phyloP scores from a whole-genome alignment of 2,888 invertebrate species.

The Cephonodes hylas region DNA sequence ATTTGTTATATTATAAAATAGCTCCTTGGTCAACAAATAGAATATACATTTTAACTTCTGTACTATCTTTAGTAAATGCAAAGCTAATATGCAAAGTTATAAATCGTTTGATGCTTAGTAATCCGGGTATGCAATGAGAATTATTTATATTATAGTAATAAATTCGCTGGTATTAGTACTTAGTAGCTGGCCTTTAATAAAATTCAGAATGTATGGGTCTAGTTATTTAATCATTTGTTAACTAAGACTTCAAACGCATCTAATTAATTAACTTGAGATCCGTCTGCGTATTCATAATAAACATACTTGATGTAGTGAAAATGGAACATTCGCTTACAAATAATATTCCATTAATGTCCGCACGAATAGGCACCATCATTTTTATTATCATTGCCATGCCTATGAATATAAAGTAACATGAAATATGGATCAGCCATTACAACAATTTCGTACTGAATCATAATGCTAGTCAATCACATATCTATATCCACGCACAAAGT shows the following conservation, averaged over 20 bases:
- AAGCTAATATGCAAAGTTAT: not conserved
- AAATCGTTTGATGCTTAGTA: not conserved
- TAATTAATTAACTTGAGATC: not conserved
- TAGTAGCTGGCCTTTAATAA: not conserved
- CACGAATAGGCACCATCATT: not conserved
- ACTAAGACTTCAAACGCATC: not conserved
- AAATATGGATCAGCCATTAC: not conserved
- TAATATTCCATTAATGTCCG: not conserved
- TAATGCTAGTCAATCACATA: not conserved
- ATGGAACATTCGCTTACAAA: not conserved
- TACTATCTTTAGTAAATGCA: not conserved
- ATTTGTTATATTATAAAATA: too few relatives aligned
- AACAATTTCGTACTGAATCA: not conserved
- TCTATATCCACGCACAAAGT: conserved; percentile 25
- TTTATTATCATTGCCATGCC: not conserved
- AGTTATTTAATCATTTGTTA: not conserved
- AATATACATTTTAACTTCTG: too few relatives aligned
- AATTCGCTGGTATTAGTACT: not conserved
- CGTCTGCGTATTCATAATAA: not conserved
- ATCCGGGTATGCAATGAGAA: not conserved
- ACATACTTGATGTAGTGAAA: not conserved
- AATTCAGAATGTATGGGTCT: not conserved
- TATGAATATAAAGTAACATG: not conserved
- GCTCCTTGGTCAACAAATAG: too few relatives aligned
- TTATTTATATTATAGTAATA: not conserved